Evolutionary conservation across 2,113 vertebrate species (phyloP).

Genomic region (Tapirus terrestris): DNA sequence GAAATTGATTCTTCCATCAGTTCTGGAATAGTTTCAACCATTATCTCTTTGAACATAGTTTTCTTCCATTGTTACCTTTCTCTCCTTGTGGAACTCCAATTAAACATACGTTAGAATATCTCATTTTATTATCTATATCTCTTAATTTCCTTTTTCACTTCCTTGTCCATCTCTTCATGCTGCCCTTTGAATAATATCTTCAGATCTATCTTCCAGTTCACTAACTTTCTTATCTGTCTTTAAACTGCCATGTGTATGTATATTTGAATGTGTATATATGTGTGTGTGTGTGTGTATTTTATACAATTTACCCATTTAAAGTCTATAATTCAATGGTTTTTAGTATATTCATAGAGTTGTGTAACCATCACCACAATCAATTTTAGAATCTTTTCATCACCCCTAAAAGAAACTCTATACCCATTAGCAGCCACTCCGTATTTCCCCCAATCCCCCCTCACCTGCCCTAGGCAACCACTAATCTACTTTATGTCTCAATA

Average conservation of each 20-base stretch:
- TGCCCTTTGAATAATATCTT: not conserved
- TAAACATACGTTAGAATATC: not conserved
- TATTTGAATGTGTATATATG: not conserved
- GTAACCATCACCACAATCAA: not conserved
- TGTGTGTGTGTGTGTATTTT: not conserved
- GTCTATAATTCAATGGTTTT: not conserved
- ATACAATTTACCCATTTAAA: not conserved
- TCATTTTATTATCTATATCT: not conserved
- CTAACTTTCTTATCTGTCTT: not conserved
- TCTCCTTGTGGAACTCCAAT: not conserved
- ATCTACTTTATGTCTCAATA: not conserved
- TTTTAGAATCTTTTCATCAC: not conserved
- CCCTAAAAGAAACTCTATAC: not conserved
- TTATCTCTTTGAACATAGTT: not conserved
- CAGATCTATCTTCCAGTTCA: not conserved
- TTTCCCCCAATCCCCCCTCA: too few relatives aligned
- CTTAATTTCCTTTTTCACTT: not conserved
- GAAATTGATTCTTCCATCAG: not conserved
- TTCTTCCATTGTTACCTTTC: not conserved
- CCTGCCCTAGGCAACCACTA: not conserved
- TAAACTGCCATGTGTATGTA: not conserved
- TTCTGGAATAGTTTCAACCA: not conserved
- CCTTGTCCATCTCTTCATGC: not conserved
- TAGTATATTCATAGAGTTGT: not conserved
- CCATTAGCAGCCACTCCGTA: not conserved